A percentile compares a stretch with the other conserved stretches of the same genome.
Evolutionary conservation across 2,888 invertebrate species (phyloP).

Genomic region (Hirtodrosophila trivittata): DNA sequence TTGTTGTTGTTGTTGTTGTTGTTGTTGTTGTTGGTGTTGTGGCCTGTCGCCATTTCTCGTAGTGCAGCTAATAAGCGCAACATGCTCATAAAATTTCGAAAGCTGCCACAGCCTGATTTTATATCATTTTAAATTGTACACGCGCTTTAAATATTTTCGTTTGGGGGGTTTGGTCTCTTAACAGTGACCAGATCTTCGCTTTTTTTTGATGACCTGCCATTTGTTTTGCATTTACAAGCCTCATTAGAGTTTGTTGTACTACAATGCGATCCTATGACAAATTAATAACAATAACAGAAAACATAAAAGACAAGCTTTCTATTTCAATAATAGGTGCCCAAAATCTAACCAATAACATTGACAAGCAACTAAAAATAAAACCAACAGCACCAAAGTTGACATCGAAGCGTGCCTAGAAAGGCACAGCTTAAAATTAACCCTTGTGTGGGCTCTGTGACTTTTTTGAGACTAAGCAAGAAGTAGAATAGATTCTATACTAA

Average conservation of each 20-base stretch:
- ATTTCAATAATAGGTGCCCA: conserved; percentile 56
- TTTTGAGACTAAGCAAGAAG: too few relatives aligned
- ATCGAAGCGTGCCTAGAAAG: conserved; percentile 50
- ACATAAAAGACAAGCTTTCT: conserved; percentile 66
- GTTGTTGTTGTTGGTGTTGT: conserved; percentile 48
- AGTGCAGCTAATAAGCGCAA: conserved; percentile 71
- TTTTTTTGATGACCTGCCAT: conserved; percentile 10
- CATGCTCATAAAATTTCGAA: conserved; percentile 78
- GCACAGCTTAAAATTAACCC: conserved; percentile 49
- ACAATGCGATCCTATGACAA: conserved; percentile 62
- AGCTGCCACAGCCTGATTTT: conserved; percentile 68
- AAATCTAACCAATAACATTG: conserved; percentile 43
- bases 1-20: conserved; percentile 40
- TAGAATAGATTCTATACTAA: too few relatives aligned
- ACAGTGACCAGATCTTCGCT: conserved; percentile 1
- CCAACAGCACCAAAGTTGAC: conserved; percentile 20
- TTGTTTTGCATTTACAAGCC: conserved; percentile 69
- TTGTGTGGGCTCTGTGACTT: conserved; percentile 1
- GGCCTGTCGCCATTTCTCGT: conserved; percentile 79
- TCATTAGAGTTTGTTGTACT: conserved; percentile 68
- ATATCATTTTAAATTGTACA: conserved; percentile 70
- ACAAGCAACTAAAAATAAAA: conserved; percentile 25
- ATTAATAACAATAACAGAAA: conserved; percentile 59
- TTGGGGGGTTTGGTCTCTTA: conserved; percentile 9
- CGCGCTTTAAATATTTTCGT: conserved; percentile 54